Evolutionary conservation across 1,140 invertebrate genomes (phyloP).

Genomic region (Penaeus vannamei): DNA sequence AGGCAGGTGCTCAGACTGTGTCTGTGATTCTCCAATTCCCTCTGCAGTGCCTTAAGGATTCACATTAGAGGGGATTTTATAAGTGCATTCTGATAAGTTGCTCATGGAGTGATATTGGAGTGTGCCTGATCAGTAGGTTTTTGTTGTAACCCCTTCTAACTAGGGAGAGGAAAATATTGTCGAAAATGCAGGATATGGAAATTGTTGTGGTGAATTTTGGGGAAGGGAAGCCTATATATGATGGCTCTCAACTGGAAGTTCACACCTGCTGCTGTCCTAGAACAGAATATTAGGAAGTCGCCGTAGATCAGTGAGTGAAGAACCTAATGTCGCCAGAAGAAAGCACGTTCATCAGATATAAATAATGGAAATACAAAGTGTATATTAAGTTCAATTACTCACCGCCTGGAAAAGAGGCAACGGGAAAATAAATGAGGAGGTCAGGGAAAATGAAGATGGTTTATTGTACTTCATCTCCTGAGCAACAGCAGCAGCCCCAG

Average conservation of each 20-base stretch:
- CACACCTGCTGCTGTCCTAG: no score
- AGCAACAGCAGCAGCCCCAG: not conserved
- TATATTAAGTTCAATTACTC: no score
- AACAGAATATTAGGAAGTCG: no score
- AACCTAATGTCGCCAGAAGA: conserved; percentile 35
- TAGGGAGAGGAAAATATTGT: not conserved
- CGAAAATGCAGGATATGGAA: conserved; percentile 50
- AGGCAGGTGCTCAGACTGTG: no score
- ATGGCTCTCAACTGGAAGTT: no score
- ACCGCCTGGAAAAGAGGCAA: no score
- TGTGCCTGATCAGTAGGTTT: not conserved
- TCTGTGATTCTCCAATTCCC: no score
- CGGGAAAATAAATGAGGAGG: no score
- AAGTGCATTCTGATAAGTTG: no score
- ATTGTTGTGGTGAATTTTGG: conserved; percentile 56
- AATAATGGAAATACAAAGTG: not conserved
- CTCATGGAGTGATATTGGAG: not conserved
- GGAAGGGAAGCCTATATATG: conserved; percentile 31
- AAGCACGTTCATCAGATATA: not conserved
- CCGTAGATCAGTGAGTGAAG: not conserved
- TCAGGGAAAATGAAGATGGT: not conserved
- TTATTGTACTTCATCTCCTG: not conserved
- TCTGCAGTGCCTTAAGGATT: no score
- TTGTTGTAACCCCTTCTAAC: not conserved
- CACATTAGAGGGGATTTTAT: no score